Base-by-base conservation (phyloP, 2,888 invertebrate species). In the Melieria picta region DNA sequence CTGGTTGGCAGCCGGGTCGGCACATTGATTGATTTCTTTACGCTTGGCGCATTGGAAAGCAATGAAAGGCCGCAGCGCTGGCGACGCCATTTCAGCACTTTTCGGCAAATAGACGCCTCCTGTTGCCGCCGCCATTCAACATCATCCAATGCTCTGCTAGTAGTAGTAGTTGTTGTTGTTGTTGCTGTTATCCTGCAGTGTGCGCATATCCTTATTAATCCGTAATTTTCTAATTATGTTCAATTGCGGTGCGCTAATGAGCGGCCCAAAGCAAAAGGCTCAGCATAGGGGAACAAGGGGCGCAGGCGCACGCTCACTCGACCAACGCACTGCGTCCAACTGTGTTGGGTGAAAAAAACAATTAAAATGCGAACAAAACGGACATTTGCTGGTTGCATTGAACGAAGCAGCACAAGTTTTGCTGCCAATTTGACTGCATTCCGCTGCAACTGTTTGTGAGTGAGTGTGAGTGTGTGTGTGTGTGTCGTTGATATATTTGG, bases 171-270 rank as follows among this genome's bases (percentile, higher is more conserved):
- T 6, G 2, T 4, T 43, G 16, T 50, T 13, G 50, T 50, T 48
- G 7, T 13, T 48, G 67, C 11, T 55, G 63, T 56, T 69, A 63
- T 63, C 56, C 46, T 69, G 46, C 46, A 11, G 30, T 64, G 50
- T 16, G 7, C 13, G 56, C 43, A 45, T 69, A 57, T 61, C 62
- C 58, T 55, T 64, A 68, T 60, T 72, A 72, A 64, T 73, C 70
- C 58, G 55, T 71, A 73, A 75, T 75, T 75, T 72, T 72, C 73
- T 74, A 75, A 75, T 75, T 72, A 74, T 71, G 63, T 64, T 48
- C 66, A 71, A 74, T 72, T 74, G 75, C 43, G 74, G 75, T 71
- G 62, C 60, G 9, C 75, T 74, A 72, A 75, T 75, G 71, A 74
- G 48, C 66, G 16, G 43, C 70, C 64, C 57, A 58, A 11, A 42